Conservation (phyloP, 1,140 invertebrate genomes). For the Sitodiplosis mosellana region DNA sequence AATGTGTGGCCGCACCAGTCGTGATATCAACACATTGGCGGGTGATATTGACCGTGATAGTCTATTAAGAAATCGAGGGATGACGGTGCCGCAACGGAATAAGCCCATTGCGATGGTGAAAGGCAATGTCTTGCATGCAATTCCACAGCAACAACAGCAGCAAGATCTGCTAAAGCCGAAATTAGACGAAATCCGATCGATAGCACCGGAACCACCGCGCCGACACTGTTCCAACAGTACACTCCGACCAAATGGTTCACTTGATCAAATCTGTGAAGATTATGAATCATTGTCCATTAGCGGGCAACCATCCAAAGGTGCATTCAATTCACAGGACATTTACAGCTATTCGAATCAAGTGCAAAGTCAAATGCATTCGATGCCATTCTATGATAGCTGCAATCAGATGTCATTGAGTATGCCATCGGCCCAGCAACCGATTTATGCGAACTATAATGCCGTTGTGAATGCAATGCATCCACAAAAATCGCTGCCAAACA, state of each 20-base stretch:
- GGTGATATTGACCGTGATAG: constrained; percentile 5
- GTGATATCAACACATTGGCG: constrained; percentile 2
- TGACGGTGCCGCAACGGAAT: not conserved
- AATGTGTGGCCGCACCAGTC: constrained; percentile 61
- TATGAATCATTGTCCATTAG: too few species aligned
- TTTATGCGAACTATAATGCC: constrained; percentile 30
- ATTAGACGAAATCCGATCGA: too few species aligned
- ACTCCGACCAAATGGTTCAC: constrained; percentile 12
- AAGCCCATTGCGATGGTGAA: not conserved
- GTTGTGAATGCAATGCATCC: constrained; percentile 13
- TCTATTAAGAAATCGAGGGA: constrained; percentile 8
- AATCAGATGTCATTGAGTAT: not conserved
- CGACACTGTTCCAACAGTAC: constrained; percentile 38
- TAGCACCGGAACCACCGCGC: constrained; percentile 63
- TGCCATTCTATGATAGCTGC: too few species aligned
- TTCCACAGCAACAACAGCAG: not conserved
- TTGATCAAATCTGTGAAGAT: constrained; percentile 11
- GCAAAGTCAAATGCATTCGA: too few species aligned
- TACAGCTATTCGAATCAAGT: too few species aligned
- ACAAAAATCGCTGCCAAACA: constrained; percentile 11
- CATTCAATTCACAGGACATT: too few species aligned
- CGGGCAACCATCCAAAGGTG: too few species aligned
- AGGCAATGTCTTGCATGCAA: constrained; percentile 2
- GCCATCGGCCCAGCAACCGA: constrained; percentile 19
- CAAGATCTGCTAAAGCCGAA: too few species aligned